Base-by-base conservation (phyloP, 2,113 vertebrate species). In the Neolamprologus tretocephalus region DNA sequence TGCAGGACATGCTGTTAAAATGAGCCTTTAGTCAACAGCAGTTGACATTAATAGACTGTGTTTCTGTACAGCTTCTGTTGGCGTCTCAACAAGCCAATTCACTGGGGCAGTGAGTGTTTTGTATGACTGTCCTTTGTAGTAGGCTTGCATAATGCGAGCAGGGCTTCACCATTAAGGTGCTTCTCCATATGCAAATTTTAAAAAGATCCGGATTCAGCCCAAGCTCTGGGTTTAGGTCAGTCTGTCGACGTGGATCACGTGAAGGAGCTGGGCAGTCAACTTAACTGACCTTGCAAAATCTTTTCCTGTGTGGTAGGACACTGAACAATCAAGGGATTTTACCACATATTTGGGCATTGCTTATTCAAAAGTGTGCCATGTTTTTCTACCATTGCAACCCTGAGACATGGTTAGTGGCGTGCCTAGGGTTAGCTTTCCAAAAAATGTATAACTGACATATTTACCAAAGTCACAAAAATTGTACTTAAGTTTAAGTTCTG, bases 311-410 rank as follows among this genome's bases (percentile, higher is more conserved):
- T 40, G 11, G 42, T 83, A 54, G 4, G 81, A 86, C n/a, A 61
- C 51, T 84, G 49, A 84, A 94, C 84, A 87, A 78, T 92, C 31
- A 91, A 35, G 51, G 47, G 40, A n/a, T 80, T 49, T 73, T 73
- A 79, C 45, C 23, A 14, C 71, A 85, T 61, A 33, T 37, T 73
- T 6, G 19, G 47, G 78, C 14, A 75, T 26, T 87, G 47, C 85
- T 86, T 86, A 80, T 84, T 86, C 51, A 91, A 71, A 84, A 75
- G 2, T 26, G 7, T 68, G 49, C 28, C 28, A 6, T 66, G 10
- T 40, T 83, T 85, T 86, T 58, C 45, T 54, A 21, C 17, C 45
- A 54, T 37, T 54, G 54, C 16, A 26, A 9, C 23, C 63, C 55
- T 40, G 4, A 51, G 4, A 80, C 31, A 19, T 81, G 19, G 23